A percentile compares a stretch with the other conserved stretches of the same genome.
Evolutionary conservation across 2,888 invertebrate species (phyloP).

Genomic region (Conchocele bisecta): DNA sequence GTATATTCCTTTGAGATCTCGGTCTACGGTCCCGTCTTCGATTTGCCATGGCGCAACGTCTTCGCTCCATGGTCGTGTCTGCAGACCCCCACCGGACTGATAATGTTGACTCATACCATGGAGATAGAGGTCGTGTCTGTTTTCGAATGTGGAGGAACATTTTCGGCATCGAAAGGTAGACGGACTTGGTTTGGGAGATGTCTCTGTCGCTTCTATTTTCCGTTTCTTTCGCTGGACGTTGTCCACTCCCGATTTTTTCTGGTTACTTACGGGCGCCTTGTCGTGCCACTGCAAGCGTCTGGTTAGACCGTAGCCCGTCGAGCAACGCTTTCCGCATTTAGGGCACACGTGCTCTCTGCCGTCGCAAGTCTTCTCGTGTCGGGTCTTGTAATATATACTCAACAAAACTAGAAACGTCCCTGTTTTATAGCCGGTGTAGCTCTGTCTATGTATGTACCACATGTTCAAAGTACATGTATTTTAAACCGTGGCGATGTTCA

Average conservation of each 20-base stretch:
- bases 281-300: slow-evolving; percentile 20
- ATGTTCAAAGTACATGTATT: too few relatives aligned
- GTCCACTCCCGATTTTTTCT: not conserved
- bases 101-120: slow-evolving; percentile 20
- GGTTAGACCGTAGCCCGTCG: slow-evolving; percentile 5
- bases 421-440: too few relatives aligned
- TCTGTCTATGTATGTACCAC: too few relatives aligned
- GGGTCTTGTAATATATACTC: not conserved
- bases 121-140: slow-evolving; percentile 20
- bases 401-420: too few relatives aligned
- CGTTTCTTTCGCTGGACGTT: not conserved
- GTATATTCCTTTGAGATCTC: not conserved
- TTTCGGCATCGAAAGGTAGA: slow-evolving; percentile 8
- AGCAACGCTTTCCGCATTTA: slow-evolving; percentile 8
- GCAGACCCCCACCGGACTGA: slow-evolving; percentile 14
- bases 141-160: slow-evolving; percentile 4
- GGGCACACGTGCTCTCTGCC: slow-evolving; percentile 5
- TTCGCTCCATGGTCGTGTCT: slow-evolving; percentile 1
- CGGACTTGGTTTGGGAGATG: not conserved
- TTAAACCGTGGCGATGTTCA: too few relatives aligned
- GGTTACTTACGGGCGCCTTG: not conserved
- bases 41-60: not conserved
- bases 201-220: not conserved
- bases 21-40: not conserved
- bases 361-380: slow-evolving; percentile 13